A percentile compares a stretch with the other conserved stretches of the same genome.
phyloP scores from a whole-genome alignment of 2,797 vertebrate genomes.

The Coregonus ussuriensis region DNA sequence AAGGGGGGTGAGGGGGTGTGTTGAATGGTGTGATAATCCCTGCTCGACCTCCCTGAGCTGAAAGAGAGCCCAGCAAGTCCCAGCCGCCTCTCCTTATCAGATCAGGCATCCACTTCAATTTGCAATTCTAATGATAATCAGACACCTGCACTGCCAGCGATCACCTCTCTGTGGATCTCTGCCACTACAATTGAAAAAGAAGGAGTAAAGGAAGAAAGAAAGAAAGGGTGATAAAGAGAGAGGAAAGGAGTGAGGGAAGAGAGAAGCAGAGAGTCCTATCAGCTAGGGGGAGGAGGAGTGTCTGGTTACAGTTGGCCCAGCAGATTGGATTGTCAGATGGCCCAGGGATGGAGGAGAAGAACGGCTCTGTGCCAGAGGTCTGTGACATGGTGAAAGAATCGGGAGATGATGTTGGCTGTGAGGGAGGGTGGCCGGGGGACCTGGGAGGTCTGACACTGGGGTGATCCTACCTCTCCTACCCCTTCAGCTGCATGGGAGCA shows the following conservation, averaged over 20 bases:
- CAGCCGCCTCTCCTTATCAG: constrained; percentile 83
- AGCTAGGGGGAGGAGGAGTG: constrained; percentile 60
- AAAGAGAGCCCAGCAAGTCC: constrained; percentile 61
- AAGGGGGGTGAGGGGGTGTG: constrained; percentile 28
- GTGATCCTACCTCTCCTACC: constrained; percentile 40
- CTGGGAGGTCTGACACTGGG: constrained; percentile 62
- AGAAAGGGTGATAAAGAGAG: constrained; percentile 35
- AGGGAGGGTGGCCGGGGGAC: constrained; percentile 46
- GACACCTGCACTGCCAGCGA: constrained; percentile 88
- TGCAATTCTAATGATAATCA: constrained; percentile 96
- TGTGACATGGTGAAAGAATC: constrained; percentile 74
- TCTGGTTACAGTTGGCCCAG: constrained; percentile 76
- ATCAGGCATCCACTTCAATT: constrained; percentile 82
- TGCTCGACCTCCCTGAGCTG: constrained; percentile 22
- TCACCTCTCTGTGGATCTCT: constrained; percentile 68
- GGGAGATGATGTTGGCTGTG: constrained; percentile 67
- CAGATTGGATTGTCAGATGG: constrained; percentile 81
- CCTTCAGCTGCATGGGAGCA: constrained; percentile 12
- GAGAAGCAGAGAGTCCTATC: constrained; percentile 48
- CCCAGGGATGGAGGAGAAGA: constrained; percentile 65
- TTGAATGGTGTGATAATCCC: constrained; percentile 38
- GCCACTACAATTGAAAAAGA: constrained; percentile 61
- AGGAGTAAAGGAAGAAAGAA: constrained; percentile 52
- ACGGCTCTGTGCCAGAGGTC: constrained; percentile 73
- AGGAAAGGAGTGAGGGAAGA: constrained; percentile 48